These are phyloP conservation scores for Damaliscus lunatus DNA, from an alignment of 2,113 vertebrate species.

Conservation along the genomic window DNA sequence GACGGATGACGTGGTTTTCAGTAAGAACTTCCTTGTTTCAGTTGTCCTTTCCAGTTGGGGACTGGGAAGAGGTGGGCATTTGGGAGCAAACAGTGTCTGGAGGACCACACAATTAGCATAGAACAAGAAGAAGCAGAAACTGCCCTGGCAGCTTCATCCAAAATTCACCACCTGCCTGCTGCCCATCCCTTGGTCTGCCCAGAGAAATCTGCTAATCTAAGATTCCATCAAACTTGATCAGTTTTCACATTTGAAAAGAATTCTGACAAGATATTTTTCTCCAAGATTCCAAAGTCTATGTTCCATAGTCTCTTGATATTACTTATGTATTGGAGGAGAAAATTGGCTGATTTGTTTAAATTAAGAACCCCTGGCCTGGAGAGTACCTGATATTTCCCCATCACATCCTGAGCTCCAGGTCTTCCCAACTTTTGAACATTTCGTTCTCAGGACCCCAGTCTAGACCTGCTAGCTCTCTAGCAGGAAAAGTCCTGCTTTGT, in stretches of 20 bases:
- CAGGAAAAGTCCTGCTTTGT: background rate
- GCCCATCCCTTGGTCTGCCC: background rate
- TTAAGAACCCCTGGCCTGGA: background rate
- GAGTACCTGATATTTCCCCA: background rate
- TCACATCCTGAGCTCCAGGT: background rate
- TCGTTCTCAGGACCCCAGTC: background rate
- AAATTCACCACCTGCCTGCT: background rate
- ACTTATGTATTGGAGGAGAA: background rate
- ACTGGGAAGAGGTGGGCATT: background rate
- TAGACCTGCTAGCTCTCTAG: background rate
- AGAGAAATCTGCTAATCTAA: background rate
- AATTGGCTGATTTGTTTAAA: background rate
- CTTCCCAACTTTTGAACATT: background rate
- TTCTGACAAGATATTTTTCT: background rate
- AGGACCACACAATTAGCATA: background rate
- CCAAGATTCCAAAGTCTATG: background rate
- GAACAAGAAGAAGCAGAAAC: background rate
- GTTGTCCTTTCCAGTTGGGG: background rate
- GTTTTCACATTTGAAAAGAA: background rate
- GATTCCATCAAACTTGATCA: background rate
- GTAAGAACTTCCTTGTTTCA: background rate
- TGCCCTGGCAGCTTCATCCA: background rate
- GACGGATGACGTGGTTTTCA: background rate
- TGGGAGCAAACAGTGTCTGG: background rate
- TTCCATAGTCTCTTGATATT: background rate